A percentile compares a stretch with the other conserved stretches of the same genome.
Evolutionary conservation across 2,113 vertebrate species (phyloP).

Genomic region (Pongo pygmaeus): DNA sequence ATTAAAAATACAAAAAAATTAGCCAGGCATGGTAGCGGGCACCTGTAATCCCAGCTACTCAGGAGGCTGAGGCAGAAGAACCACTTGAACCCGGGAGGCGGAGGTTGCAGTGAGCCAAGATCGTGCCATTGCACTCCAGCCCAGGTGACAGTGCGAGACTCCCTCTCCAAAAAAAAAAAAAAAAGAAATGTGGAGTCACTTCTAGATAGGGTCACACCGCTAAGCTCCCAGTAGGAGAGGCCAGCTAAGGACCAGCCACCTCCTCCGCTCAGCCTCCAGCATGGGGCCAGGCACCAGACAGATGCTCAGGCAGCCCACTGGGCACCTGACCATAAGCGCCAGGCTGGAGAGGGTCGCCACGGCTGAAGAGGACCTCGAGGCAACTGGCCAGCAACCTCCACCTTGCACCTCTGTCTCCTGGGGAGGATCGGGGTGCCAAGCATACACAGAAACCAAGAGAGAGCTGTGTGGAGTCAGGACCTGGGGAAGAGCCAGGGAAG

Average conservation of each 20-base stretch:
- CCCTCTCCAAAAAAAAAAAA: too few species aligned
- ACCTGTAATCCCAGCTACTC: too few species aligned
- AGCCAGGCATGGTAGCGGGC: too few species aligned
- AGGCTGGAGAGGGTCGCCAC: background rate
- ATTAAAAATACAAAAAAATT: too few species aligned
- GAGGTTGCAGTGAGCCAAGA: too few species aligned
- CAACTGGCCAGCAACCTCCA: background rate
- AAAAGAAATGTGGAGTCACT: background rate
- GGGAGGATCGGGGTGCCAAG: background rate
- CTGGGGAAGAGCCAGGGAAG: background rate
- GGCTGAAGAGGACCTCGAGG: background rate
- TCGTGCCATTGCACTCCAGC: too few species aligned
- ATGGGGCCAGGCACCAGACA: background rate
- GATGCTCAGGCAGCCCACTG: too few species aligned
- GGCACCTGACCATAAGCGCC: background rate
- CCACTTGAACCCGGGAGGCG: too few species aligned
- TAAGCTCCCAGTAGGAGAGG: background rate
- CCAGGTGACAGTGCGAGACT: too few species aligned
- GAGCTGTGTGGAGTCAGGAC: background rate
- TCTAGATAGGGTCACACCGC: background rate
- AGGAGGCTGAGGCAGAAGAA: too few species aligned
- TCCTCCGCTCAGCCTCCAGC: background rate
- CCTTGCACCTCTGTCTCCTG: too few species aligned
- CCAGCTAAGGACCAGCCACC: background rate
- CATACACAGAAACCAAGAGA: background rate